Evolutionary conservation across 2,797 vertebrate genomes (phyloP).

Genomic region (Karalla daura): DNA sequence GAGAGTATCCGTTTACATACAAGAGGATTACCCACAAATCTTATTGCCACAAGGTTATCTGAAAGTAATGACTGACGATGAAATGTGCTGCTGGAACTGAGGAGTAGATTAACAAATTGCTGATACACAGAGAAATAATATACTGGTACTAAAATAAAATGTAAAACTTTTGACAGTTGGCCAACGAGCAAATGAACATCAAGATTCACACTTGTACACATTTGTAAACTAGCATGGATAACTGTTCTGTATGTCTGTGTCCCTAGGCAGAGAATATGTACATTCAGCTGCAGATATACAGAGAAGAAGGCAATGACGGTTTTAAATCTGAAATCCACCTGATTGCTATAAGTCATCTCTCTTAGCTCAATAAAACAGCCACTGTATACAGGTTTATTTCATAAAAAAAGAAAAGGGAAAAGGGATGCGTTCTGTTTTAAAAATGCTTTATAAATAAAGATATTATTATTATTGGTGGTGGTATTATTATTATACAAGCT

Average conservation of each 20-base stretch:
- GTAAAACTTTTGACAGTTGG: neutral
- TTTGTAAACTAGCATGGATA: neutral
- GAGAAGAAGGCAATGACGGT: neutral
- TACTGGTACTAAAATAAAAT: neutral
- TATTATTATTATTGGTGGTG: no score
- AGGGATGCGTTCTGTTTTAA: no score
- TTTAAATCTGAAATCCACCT: constrained; percentile 25
- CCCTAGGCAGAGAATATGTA: neutral
- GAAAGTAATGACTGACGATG: constrained; percentile 20
- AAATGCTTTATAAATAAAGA: no score
- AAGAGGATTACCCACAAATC: constrained; percentile 45
- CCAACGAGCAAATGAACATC: neutral
- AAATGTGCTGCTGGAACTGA: neutral
- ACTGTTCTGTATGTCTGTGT: neutral
- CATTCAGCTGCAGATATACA: neutral
- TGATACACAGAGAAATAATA: neutral
- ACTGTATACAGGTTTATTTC: constrained; percentile 58
- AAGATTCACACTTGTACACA: neutral
- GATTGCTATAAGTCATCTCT: constrained; percentile 33
- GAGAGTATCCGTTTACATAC: constrained; percentile 32
- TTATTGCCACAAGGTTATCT: constrained; percentile 31
- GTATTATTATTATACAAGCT: no score
- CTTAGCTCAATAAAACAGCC: constrained; percentile 60
- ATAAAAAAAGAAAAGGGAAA: constrained; percentile 48
- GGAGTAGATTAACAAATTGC: constrained; percentile 7